Evolutionary conservation across 2,113 vertebrate species (phyloP), one percentile per base, ranked within the genome.

Genomic region (Catagonus wagneri): DNA sequence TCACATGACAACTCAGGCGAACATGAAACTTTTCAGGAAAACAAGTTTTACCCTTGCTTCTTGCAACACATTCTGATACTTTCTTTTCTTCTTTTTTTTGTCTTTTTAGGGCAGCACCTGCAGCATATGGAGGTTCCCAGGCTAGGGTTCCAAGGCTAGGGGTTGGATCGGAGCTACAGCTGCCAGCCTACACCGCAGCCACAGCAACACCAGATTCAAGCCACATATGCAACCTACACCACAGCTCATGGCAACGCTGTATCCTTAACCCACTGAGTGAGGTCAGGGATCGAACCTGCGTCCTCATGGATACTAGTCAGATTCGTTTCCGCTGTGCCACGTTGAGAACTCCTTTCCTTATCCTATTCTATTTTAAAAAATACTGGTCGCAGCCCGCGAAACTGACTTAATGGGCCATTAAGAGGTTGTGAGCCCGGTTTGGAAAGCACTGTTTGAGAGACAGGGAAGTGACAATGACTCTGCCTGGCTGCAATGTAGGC

Each of bases 11-110:
- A 63, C 34, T 44, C 20, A 29, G 32, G 3, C 19, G 52, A 13
- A 89, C 97, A 83, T 63, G 71, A 83, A 81, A 60, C 32, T 83
- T 52, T 61, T 63, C 39, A 36, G 39, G 74, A 83, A 89, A 94
- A 66, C n/a, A 52, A 34, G 54, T 17, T 60, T 87, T 72, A 19
- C 14, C 66, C 50, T 90, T 10, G 25, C 56, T 22, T 22, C 23
- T 75, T 32, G 61, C 25, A 68, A 61, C 0, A 5, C 27, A 22
- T 78, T 63, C 39, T 22, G 27, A 39, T n/a, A 23, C 32, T 61
- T 84, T 44, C 44, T 8, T 44, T 44, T 8, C 44, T 44, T 44
- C 44, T 8, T 44, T 44, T 8, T 44, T 44, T 44, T 44, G 44
- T 44, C 44, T 44, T 44, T 44, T 44, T 44, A 44, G 44, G 4